A percentile compares a stretch with the other conserved stretches of the same genome.
phyloP scores from a whole-genome alignment of 2,797 vertebrate species.

The Neoniphon sammara region DNA sequence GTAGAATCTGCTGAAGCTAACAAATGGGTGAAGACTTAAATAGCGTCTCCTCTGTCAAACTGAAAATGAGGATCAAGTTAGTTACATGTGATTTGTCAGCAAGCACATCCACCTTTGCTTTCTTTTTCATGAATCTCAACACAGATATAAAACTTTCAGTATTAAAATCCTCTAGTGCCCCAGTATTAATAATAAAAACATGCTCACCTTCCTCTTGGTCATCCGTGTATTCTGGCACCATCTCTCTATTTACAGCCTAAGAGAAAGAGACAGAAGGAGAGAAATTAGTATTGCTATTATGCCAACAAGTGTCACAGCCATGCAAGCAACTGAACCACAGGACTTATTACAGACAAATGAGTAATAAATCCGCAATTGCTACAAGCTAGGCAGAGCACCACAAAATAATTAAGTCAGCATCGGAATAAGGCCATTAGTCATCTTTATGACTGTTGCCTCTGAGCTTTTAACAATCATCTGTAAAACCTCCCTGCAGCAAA shows the following conservation, averaged over 20 bases:
- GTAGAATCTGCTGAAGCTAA: background rate
- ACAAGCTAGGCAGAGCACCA: conserved; percentile 8
- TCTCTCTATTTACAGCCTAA: conserved; percentile 89
- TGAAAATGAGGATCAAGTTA: background rate
- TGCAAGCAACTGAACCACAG: conserved; percentile 2
- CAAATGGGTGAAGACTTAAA: background rate
- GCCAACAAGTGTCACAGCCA: conserved; percentile 15
- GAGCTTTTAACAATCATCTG: conserved; percentile 8
- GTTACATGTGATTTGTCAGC: background rate
- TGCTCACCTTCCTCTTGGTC: conserved; percentile 94
- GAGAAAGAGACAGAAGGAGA: conserved; percentile 30
- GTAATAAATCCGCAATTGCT: conserved; percentile 34
- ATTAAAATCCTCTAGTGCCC: background rate
- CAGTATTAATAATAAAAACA: conserved; percentile 3
- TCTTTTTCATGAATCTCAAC: background rate
- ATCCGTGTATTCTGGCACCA: conserved; percentile 88
- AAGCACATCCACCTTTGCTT: background rate
- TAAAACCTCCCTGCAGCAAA: conserved; percentile 14
- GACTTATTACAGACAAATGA: conserved; percentile 21
- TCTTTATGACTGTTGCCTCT: conserved; percentile 21
- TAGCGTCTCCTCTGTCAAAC: background rate
- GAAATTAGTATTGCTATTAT: conserved; percentile 25
- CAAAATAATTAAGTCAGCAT: conserved; percentile 27
- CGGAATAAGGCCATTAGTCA: conserved; percentile 32
- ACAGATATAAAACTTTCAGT: conserved; percentile 1